Evolutionary conservation across 1,140 invertebrate genomes (phyloP).

Genomic region (Hormaphis cornu): DNA sequence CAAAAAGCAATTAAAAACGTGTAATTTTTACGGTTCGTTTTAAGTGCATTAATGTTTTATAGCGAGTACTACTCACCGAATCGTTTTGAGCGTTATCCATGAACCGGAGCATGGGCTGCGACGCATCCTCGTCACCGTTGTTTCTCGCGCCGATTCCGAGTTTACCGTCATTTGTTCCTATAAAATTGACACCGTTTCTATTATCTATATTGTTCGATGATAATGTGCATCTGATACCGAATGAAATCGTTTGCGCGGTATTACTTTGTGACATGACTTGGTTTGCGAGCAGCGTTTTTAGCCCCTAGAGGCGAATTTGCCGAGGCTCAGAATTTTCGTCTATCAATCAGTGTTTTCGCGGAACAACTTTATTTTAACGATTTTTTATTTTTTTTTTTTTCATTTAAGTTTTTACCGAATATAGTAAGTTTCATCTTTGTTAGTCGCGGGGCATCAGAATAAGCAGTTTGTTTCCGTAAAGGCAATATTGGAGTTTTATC

Average conservation of each 20-base stretch:
- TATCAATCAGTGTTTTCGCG: not conserved
- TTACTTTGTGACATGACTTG: not conserved
- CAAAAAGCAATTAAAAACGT: not conserved
- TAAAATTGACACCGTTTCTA: constrained; percentile 24
- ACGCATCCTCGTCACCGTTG: not conserved
- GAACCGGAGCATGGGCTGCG: constrained; percentile 20
- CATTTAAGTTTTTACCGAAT: not conserved
- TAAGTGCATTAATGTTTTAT: too few relatives aligned
- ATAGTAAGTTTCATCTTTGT: too few relatives aligned
- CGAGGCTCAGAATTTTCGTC: not conserved
- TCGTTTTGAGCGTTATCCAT: constrained; percentile 27
- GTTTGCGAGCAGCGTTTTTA: not conserved
- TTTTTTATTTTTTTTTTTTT: too few relatives aligned
- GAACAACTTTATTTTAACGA: constrained; percentile 12
- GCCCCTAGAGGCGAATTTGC: not conserved
- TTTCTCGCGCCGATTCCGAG: not conserved
- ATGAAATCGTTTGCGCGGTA: not conserved
- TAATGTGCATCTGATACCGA: not conserved
- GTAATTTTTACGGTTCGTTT: not conserved
- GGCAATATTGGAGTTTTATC: too few relatives aligned
- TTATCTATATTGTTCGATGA: not conserved
- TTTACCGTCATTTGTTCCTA: constrained; percentile 17
- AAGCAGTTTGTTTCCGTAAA: too few relatives aligned
- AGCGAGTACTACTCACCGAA: constrained; percentile 2
- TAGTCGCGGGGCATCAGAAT: too few relatives aligned